Percentiles rank a stretch among this genome's conserved stretches.
phyloP scores from a whole-genome alignment of 1,140 invertebrate species.

The Sitobion miscanthi region DNA sequence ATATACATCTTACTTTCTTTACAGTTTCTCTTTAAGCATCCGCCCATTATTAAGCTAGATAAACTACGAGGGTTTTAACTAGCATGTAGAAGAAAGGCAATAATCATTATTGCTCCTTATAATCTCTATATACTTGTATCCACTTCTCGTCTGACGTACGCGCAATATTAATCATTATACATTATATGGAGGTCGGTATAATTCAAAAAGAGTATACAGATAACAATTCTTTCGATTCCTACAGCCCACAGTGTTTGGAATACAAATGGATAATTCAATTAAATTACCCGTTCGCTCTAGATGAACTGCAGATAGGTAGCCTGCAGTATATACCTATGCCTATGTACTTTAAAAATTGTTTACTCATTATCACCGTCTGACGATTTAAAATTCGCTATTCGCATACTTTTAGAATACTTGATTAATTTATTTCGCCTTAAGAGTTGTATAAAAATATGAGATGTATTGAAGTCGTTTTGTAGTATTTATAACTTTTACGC shows the following conservation, averaged over 20 bases:
- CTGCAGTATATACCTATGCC: neutral
- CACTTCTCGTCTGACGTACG: neutral
- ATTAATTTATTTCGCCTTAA: neutral
- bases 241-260: neutral
- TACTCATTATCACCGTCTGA: neutral
- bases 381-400: neutral
- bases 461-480: neutral
- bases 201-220: constrained; percentile 5
- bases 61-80: constrained; percentile 16
- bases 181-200: neutral
- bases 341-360: neutral
- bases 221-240: constrained; percentile 10
- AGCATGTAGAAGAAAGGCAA: neutral
- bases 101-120: constrained; percentile 23
- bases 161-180: neutral
- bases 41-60: neutral
- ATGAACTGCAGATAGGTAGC: neutral
- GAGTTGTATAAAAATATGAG: neutral
- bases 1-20: constrained; percentile 20
- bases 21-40: neutral
- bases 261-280: neutral
- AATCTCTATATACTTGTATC: neutral
- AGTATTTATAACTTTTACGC: neutral
- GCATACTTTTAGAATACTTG: neutral
- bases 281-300: neutral